Conservation (phyloP, 2,888 invertebrate species). For the Itoplectis maculator region DNA sequence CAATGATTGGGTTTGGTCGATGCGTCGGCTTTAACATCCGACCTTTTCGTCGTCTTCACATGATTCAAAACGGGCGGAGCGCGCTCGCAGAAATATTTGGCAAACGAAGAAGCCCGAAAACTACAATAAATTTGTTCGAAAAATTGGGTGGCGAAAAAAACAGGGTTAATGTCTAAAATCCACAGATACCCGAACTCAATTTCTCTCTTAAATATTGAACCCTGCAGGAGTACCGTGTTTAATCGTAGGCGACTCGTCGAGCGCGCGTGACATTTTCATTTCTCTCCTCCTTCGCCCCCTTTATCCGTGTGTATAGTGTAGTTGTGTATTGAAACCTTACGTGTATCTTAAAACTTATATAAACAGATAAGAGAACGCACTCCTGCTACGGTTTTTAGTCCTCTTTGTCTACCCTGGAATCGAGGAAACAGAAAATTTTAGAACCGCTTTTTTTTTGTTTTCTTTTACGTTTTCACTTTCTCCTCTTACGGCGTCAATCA, state of each 20-base stretch:
- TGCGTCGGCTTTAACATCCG: slow-evolving; percentile 40
- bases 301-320: slow-evolving; percentile 36
- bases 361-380: slow-evolving; percentile 78
- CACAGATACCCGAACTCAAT: slow-evolving; percentile 33
- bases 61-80: slow-evolving; percentile 32
- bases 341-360: slow-evolving; percentile 78
- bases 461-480: slow-evolving; percentile 31
- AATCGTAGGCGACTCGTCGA: slow-evolving; percentile 1
- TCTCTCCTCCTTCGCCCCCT: slow-evolving; percentile 15
- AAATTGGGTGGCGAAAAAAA: background rate
- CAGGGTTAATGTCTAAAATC: slow-evolving; percentile 15
- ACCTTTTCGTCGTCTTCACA: slow-evolving; percentile 38
- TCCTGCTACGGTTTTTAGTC: slow-evolving; percentile 78
- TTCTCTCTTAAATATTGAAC: slow-evolving; percentile 52
- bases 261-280: slow-evolving; percentile 2
- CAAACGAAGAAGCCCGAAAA: slow-evolving; percentile 37
- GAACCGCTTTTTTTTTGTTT: slow-evolving; percentile 29
- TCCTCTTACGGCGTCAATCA: slow-evolving; percentile 44
- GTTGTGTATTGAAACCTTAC: slow-evolving; percentile 56
- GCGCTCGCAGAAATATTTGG: slow-evolving; percentile 45
- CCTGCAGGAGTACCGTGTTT: slow-evolving; percentile 48
- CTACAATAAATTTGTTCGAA: slow-evolving; percentile 23
- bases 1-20: slow-evolving; percentile 30
- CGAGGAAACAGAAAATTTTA: slow-evolving; percentile 68
- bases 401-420: slow-evolving; percentile 81